Conservation (phyloP, 23 tunicate genomes). For the Styela plicata region DNA sequence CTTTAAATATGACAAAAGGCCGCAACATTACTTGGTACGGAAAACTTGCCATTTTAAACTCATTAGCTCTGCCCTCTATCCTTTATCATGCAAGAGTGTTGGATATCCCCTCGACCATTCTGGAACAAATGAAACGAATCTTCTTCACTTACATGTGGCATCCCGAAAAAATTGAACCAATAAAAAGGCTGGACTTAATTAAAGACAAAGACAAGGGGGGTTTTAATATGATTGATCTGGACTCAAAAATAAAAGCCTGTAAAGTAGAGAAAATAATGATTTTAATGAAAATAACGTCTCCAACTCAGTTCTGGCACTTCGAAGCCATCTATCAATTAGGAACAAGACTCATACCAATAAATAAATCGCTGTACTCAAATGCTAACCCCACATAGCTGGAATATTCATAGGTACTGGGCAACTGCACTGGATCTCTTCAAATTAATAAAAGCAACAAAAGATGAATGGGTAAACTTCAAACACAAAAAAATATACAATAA, state of each 20-base stretch:
- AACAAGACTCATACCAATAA: background rate
- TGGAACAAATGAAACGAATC: background rate
- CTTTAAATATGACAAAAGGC: background rate
- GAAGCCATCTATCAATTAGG: background rate
- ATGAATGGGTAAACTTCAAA: background rate
- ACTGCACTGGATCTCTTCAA: background rate
- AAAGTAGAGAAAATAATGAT: background rate
- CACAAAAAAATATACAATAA: background rate
- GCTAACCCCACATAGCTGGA: background rate
- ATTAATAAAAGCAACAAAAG: background rate
- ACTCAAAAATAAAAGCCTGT: background rate
- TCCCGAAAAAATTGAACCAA: background rate
- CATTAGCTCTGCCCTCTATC: background rate
- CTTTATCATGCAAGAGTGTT: background rate
- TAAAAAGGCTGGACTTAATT: background rate
- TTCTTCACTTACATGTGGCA: background rate
- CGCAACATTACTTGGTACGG: background rate
- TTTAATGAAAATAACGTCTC: background rate
- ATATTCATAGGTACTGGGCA: background rate
- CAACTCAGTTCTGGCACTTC: background rate
- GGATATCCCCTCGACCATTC: background rate
- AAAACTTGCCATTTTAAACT: background rate
- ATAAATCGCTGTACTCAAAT: background rate
- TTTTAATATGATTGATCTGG: background rate
- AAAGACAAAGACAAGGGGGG: background rate